phyloP scores from a whole-genome alignment of 2,888 invertebrate genomes.

The Chymomyza procnemis region DNA sequence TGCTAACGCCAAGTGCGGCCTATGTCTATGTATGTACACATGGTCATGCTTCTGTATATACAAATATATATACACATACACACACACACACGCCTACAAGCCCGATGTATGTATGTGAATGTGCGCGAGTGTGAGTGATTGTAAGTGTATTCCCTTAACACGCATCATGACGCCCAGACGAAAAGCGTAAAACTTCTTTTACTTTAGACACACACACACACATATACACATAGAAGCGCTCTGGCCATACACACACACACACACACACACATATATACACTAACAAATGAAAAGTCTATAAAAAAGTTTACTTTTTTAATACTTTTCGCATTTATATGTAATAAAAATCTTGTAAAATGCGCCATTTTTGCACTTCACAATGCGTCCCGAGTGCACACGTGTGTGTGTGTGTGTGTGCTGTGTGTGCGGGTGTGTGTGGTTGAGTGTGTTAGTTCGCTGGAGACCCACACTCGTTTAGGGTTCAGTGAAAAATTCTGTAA shows the following conservation, averaged over 20 bases:
- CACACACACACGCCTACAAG: too few relatives aligned
- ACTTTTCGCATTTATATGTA: slow-evolving; percentile 72
- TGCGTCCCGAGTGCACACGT: slow-evolving; percentile 34
- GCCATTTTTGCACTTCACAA: slow-evolving; percentile 67
- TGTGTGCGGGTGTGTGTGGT: not conserved
- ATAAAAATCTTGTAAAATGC: slow-evolving; percentile 75
- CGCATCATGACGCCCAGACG: slow-evolving; percentile 68
- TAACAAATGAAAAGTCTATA: slow-evolving; percentile 61
- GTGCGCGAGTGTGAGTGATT: slow-evolving; percentile 6
- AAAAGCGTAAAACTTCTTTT: slow-evolving; percentile 58
- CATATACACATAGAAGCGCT: not conserved
- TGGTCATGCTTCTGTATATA: slow-evolving; percentile 11
- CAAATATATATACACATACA: not conserved
- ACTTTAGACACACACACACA: slow-evolving; percentile 1
- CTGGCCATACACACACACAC: not conserved
- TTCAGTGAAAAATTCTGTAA: slow-evolving; percentile 69
- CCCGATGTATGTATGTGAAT: not conserved
- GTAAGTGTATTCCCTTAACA: slow-evolving; percentile 56
- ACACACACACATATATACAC: not conserved
- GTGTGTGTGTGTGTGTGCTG: slow-evolving; percentile 9
- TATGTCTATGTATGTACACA: slow-evolving; percentile 29
- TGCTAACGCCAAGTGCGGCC: slow-evolving; percentile 24
- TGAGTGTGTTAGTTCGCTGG: slow-evolving; percentile 2
- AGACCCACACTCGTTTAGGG: slow-evolving; percentile 50
- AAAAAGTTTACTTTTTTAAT: slow-evolving; percentile 74